Base-by-base conservation (phyloP, 2,797 vertebrate genomes). In the Holocentrus rufus region DNA sequence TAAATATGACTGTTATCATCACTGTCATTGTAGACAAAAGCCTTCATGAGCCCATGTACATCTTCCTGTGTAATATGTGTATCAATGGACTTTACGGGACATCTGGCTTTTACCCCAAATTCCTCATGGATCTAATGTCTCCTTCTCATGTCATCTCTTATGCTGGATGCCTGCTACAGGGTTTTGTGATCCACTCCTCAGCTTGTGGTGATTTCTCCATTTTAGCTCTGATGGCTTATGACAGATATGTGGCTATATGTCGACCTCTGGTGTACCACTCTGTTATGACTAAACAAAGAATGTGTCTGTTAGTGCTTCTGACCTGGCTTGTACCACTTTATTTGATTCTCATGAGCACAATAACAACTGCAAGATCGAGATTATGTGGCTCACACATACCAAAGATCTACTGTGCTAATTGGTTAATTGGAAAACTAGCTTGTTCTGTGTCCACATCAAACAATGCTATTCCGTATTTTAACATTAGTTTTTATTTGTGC, bases 211-310 rank as follows among this genome's bases (percentile, higher is more conserved):
- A 88, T 10, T 1, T 85, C 5, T 84, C 74, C 0, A 69, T 87
- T 22, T 76, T 85, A 11, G 23, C 81, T 22, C 13, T 86, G 0
- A 89, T 89, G 83, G 84, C 83, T 0, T 90, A 80, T 53, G 87
- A 90, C 74, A 77, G 87, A 10, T 87, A 85, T 53, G 46, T 84
- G 73, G 85, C 88, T 34, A 88, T 90, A 63, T 87, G 84, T 74
- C 75, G 50, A 20, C 82, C 81, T 0, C 68, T 86, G 42, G 5
- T 73, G 30, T 87, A 87, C 39, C 84, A 90, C 67, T 55, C 78
- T 47, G 0, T 85, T 25, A 81, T 89, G 83, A 82, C 87, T 1
- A 85, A 44, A 72, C 18, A 36, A 15, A 83, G 27, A 20, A 2
- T 85, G 2, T 1, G 65, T 0, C 17, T 11, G 6, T 74, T 87